Evolutionary conservation across 2,888 invertebrate genomes (phyloP).

Genomic region (Lordiphosa fenestrarum): DNA sequence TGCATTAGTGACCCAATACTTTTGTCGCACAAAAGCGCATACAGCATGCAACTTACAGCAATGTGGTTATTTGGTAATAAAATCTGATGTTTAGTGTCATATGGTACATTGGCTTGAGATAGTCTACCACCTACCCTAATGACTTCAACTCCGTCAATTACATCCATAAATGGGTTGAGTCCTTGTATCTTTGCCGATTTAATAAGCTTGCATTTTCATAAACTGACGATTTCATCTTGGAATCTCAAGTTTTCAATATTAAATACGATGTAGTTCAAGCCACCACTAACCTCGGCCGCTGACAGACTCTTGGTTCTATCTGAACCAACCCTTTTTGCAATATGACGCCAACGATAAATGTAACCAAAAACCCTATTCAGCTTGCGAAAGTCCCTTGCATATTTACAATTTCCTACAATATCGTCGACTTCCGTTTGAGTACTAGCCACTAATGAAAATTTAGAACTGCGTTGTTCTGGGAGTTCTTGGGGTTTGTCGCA

Average conservation of each 20-base stretch:
- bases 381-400: conserved; percentile 13
- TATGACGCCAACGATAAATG: conserved; percentile 11
- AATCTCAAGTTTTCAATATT: no score
- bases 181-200: no score
- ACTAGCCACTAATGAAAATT: neutral
- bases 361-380: conserved; percentile 13
- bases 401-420: conserved; percentile 1
- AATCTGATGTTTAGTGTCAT: no score
- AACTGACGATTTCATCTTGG: no score
- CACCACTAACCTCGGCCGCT: no score
- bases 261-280: no score
- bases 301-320: conserved; percentile 12
- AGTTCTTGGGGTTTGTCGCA: no score
- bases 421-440: neutral
- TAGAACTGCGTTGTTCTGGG: no score
- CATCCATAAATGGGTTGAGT: no score
- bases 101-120: neutral
- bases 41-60: neutral
- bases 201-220: no score
- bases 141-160: conserved; percentile 6
- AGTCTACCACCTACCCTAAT: conserved; percentile 61
- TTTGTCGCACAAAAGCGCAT: no score
- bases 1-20: neutral
- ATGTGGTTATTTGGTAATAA: conserved; percentile 36
- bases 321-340: conserved; percentile 26